A percentile compares a stretch with the other conserved stretches of the same genome.
Evolutionary conservation across 2,113 vertebrate species (phyloP).

Genomic region (Phyllostomus hastatus): DNA sequence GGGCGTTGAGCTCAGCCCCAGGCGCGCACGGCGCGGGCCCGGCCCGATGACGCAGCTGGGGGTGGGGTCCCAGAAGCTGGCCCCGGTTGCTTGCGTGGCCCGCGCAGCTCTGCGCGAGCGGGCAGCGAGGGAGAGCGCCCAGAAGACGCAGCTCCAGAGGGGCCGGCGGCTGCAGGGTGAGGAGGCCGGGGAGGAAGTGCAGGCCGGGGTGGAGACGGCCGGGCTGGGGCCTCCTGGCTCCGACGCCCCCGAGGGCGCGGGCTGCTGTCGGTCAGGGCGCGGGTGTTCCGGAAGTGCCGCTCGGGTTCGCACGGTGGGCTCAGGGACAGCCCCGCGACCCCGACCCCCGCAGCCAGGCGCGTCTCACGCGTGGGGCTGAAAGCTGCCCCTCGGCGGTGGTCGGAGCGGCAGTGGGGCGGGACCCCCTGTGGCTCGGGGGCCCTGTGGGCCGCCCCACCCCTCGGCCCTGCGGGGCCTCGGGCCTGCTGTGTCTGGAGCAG

Average conservation of each 20-base stretch:
- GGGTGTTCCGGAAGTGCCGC: too few species aligned
- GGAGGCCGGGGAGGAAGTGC: accelerated
- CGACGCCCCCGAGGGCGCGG: too few species aligned
- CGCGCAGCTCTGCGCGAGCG: neutral
- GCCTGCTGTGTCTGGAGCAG: accelerated
- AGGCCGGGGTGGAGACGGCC: accelerated
- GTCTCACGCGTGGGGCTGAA: too few species aligned
- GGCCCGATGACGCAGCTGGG: neutral
- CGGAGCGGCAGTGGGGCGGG: accelerated
- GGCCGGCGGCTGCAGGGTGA: accelerated
- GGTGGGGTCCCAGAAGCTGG: neutral
- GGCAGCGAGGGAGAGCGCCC: accelerated
- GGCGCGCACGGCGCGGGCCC: neutral
- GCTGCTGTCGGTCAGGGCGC: too few species aligned
- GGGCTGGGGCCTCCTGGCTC: too few species aligned
- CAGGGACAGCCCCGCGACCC: too few species aligned
- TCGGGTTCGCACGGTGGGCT: too few species aligned
- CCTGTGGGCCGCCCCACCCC: neutral
- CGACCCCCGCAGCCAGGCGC: too few species aligned
- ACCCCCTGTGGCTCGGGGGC: accelerated
- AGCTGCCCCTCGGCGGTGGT: accelerated
- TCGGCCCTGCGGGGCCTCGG: too few species aligned
- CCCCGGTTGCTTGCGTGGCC: too few species aligned
- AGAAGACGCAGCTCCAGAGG: neutral
- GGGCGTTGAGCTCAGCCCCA: too few species aligned